Evolutionary conservation across 2,888 invertebrate genomes (phyloP).

Genomic region (Charanyca ferruginea): DNA sequence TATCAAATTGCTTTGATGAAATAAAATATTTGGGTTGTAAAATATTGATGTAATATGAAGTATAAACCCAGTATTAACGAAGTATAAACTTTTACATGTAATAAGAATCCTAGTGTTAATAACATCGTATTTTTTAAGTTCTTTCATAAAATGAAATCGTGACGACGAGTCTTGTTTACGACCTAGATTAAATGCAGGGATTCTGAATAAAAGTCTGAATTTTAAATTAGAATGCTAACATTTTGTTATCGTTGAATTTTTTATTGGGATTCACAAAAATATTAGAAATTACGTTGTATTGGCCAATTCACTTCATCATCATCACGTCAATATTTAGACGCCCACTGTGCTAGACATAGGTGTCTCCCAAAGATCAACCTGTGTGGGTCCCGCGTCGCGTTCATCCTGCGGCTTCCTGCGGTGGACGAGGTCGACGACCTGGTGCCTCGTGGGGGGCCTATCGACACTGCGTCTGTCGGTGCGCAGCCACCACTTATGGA

Average conservation of each 20-base stretch:
- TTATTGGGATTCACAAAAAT: conserved; percentile 1
- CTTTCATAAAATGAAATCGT: conserved; percentile 33
- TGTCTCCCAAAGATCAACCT: too few species aligned
- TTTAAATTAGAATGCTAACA: conserved; percentile 8
- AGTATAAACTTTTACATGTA: conserved; percentile 17
- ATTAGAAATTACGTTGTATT: background rate
- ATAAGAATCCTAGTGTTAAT: conserved; percentile 29
- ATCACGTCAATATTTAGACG: too few species aligned
- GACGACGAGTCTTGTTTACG: conserved; percentile 10
- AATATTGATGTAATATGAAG: conserved; percentile 17
- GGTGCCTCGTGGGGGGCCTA: too few species aligned
- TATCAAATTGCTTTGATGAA: conserved; percentile 22
- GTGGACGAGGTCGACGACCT: too few species aligned
- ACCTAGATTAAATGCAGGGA: conserved; percentile 14
- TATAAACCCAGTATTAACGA: background rate
- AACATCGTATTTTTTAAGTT: conserved; percentile 22
- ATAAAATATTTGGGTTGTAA: conserved; percentile 10
- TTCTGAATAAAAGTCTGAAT: conserved; percentile 5
- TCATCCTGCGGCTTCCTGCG: too few species aligned
- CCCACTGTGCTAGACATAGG: too few species aligned
- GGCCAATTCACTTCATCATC: background rate
- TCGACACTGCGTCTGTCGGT: too few species aligned
- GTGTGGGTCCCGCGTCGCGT: too few species aligned
- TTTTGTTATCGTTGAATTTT: background rate
- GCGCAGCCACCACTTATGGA: too few species aligned